These are phyloP conservation scores for Drosophila testacea DNA, from an alignment of 2,888 invertebrate genomes.

Conservation along the genomic window DNA sequence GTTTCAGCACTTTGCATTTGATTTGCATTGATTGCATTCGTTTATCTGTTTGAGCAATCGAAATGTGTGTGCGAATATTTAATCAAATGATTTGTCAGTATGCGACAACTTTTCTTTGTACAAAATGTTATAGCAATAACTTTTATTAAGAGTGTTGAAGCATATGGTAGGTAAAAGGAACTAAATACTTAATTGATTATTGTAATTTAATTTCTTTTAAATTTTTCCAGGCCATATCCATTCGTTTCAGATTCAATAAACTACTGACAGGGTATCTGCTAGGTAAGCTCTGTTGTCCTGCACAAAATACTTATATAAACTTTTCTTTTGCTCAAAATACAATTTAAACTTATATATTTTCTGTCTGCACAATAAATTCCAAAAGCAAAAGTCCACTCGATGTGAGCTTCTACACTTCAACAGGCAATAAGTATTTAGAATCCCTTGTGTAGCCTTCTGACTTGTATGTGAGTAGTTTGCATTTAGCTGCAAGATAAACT, in stretches of 20 bases:
- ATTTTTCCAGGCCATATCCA: too few relatives aligned
- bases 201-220: too few relatives aligned
- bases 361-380: slow-evolving; percentile 12
- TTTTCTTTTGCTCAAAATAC: slow-evolving; percentile 9
- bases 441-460: slow-evolving; percentile 14
- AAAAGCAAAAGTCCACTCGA: slow-evolving; percentile 7
- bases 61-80: slow-evolving; percentile 15
- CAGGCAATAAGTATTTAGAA: slow-evolving; percentile 4
- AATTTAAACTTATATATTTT: slow-evolving; percentile 12
- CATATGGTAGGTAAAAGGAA: too few relatives aligned
- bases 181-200: too few relatives aligned
- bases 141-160: background rate
- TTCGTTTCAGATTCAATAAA: too few relatives aligned
- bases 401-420: slow-evolving; percentile 11
- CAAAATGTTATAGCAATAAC: background rate
- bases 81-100: slow-evolving; percentile 3
- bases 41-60: background rate
- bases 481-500: slow-evolving; percentile 42
- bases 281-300: background rate
- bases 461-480: slow-evolving; percentile 26
- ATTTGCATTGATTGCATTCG: slow-evolving; percentile 6
- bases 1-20: slow-evolving; percentile 2
- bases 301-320: background rate
- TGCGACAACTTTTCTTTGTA: background rate
- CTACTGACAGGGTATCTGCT: background rate